phyloP scores from a whole-genome alignment of 1,140 invertebrate genomes.

The Antheraea mylitta region DNA sequence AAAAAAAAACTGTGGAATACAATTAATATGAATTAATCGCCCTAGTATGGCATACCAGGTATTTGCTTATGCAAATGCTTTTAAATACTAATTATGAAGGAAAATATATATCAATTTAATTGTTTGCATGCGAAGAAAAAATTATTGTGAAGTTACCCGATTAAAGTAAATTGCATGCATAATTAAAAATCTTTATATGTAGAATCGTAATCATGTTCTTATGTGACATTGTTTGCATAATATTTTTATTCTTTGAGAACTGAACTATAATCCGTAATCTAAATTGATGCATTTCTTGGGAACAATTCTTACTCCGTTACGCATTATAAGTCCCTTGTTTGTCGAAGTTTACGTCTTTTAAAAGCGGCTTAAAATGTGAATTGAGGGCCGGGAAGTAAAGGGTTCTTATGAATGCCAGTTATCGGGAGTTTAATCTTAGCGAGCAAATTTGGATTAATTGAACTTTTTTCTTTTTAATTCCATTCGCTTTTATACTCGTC shows the following conservation, averaged over 20 bases:
- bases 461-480: constrained; percentile 70
- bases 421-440: constrained; percentile 72
- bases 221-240: background rate
- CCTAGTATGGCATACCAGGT: constrained; percentile 54
- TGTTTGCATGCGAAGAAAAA: constrained; percentile 53
- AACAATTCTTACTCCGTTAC: constrained; percentile 63
- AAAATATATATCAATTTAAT: constrained; percentile 60
- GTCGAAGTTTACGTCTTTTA: constrained; percentile 59
- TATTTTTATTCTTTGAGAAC: constrained; percentile 6
- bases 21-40: constrained; percentile 68
- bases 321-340: constrained; percentile 72
- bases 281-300: constrained; percentile 36
- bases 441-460: constrained; percentile 77
- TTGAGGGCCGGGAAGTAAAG: constrained; percentile 60
- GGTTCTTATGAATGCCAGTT: constrained; percentile 65
- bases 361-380: constrained; percentile 69
- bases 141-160: constrained; percentile 33
- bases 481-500: constrained; percentile 53
- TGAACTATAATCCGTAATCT: constrained; percentile 29
- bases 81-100: constrained; percentile 62
- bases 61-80: constrained; percentile 64
- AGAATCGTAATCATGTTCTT: background rate
- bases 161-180: constrained; percentile 49
- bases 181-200: constrained; percentile 18
- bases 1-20: constrained; percentile 41